Evolutionary conservation across 2,113 vertebrate species (phyloP), one percentile per base, ranked within the genome.

Genomic region (Rhea pennata): DNA sequence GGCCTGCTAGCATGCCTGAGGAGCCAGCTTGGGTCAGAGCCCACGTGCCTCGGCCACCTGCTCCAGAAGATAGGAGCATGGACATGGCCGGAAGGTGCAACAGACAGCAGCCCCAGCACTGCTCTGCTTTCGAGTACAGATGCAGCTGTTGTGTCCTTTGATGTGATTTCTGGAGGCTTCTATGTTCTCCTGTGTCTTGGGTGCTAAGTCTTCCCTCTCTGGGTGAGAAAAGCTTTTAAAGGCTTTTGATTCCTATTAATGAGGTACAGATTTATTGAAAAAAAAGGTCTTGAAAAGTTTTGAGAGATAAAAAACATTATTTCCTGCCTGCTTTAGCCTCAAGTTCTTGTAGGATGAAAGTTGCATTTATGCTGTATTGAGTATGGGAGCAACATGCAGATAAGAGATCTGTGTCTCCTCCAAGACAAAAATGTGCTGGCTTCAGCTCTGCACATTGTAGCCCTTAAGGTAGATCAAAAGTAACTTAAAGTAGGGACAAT

Each of bases 271-370:
- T 84, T 85, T 89, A 44, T 8, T 36, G 44, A 70, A 75, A 70
- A 69, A 74, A 23, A 70, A 11, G 33, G 11, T 15, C 24, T 84
- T 77, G 21, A n/a, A 83, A 90, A 59, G 11, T 89, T 84, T 82
- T 53, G 46, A 75, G 36, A 77, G 36, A 77, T 8, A 65, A 26
- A 95, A 91, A 92, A 33, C 15, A 53, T 76, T 73, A 15, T 84
- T 89, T 96, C 77, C 84, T 94, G 78, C 26, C 71, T 77, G 33
- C 36, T 85, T 89, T 95, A 87, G 77, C 90, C 94, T 95, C 39
- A 53, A 92, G 93, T 91, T 39, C 51, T 96, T 77, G 62, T 19
- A 85, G 84, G 54, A 95, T 79, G 44, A 73, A 95, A 90, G 78
- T 76, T 61, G 11, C 33, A n/a, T 79, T 82, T 94, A 70, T 62